These are phyloP conservation scores for Pedetes capensis DNA, from an alignment of 2,113 vertebrate species.

Conservation along the genomic window DNA sequence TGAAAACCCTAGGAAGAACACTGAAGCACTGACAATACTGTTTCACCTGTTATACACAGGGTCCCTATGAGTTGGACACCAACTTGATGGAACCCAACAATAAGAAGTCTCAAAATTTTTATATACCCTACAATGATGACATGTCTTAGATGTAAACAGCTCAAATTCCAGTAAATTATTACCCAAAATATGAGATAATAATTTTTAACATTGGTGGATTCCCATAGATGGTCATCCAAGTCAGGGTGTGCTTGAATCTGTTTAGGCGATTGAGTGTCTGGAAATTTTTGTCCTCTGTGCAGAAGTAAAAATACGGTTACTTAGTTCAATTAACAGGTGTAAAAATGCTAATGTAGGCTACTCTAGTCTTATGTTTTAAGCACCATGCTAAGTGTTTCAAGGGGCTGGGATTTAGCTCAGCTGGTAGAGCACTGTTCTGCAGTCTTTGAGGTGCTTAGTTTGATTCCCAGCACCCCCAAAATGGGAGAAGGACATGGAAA, in stretches of 20 bases:
- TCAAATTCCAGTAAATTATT: not conserved
- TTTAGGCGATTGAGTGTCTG: not conserved
- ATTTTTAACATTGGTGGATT: not conserved
- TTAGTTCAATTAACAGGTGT: not conserved
- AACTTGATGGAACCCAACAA: too few species aligned
- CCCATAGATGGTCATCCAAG: not conserved
- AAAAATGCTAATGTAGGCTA: not conserved
- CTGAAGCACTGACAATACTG: too few species aligned
- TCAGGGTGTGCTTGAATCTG: not conserved
- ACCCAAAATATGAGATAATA: not conserved
- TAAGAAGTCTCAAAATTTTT: not conserved
- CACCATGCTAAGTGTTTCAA: not conserved
- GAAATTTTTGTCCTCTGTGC: not conserved
- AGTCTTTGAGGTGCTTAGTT: too few species aligned
- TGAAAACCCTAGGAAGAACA: too few species aligned
- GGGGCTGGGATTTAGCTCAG: too few species aligned
- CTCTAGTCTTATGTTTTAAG: not conserved
- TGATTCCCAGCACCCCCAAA: too few species aligned
- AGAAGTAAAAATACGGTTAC: constrained; percentile 33
- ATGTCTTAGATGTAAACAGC: not conserved
- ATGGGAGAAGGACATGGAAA: too few species aligned
- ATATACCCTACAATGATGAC: not conserved
- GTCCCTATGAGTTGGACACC: too few species aligned
- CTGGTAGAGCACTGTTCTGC: too few species aligned
- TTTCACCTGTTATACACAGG: too few species aligned